Base-by-base conservation (phyloP, 2,888 invertebrate species). In the Drosophila borborema region DNA sequence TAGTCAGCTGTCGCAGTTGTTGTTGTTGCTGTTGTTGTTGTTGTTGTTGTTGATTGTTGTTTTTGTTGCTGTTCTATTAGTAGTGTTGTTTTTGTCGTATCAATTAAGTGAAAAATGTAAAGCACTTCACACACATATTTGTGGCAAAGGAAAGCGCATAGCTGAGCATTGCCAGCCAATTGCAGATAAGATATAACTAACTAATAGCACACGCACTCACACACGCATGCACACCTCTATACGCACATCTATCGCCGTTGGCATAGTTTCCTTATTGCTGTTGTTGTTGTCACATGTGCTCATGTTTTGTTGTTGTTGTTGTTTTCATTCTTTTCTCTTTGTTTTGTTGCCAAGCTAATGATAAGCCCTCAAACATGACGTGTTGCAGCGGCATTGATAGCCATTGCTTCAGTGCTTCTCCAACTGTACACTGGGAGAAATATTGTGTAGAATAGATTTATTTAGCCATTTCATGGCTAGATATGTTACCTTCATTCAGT, bases 321-420 rank as follows among this genome's bases (percentile, higher is more conserved):
- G 73, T 9, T 51, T 56, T 34, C 3, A 34, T 31, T 14, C n/a
- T 18, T 31, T 31, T 51, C 18, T 51, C 18, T 51, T 20, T 36
- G 53, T 41, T 55, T 78, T 84, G 88, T 88, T 88, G 84, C 88
- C 88, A 76, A 76, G 84, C 82, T 56, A 66, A 12, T 86, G 88
- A 88, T 88, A 86, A 84, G 80, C 56, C 38, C 12, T 54, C 67
- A 73, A 80, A 80, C 77, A 79, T 79, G 79, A 80, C 77, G 80
- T 71, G 81, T 64, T 80, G 62, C 56, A 65, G 60, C 66, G 60
- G 51, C 60, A 62, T 61, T 66, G 77, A 77, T 81, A 81, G 58
- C 49, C 48, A 48, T 53, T 54, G 31, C 20, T 20, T 31, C 54
- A 76, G 48, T 77, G 74, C 56, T 18, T 56, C 31, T 56, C 61